Base-by-base conservation (phyloP, 2,888 invertebrate species). In the Metellina segmentata region DNA sequence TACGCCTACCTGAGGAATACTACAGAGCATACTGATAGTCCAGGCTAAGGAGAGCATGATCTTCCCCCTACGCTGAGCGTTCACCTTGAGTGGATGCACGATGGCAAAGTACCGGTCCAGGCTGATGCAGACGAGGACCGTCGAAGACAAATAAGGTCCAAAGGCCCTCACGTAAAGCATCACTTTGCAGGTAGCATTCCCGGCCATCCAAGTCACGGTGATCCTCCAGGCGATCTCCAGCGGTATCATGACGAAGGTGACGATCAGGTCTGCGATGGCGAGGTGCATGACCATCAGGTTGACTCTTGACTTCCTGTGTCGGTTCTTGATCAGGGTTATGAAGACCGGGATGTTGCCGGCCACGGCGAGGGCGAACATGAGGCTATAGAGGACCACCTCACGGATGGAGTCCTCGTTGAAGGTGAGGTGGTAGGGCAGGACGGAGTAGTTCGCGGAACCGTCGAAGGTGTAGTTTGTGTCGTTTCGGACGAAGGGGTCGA, bases 331-430 rank as follows among this genome's bases (percentile, higher is more conserved):
- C 20, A 97, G 95, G 0, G 97, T 96, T 7, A 96, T 95, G 94
- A 97, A 96, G 13, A 97, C 97, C 0, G 96, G 96, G 81, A 97
- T 96, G 95, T 99, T 99, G 49, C 98, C 98, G 75, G 97, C 96
- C 0, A 98, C 97, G 0, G 98, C 98, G 93, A 98, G 96, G 94
- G 97, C 96, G 96, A 98, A 97, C 90, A 98, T 96, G 93, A 97
- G 96, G 95, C 97, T 97, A 95, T 98, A 98, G 92, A 97, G 97
- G 52, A 96, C 96, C 93, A 98, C 91, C 69, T 93, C 93, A 48
- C 87, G 51, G 11, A 92, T 79, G 0, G 93, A 92, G 51, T 93
- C 93, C 52, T 93, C 90, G 19, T 91, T 93, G 72, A 93, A 93
- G 4, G 89, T 92, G 19, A 89, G 49, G 77, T 90, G 83, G 7